These are phyloP conservation scores for Polydrusus cervinus DNA, from an alignment of 2,888 invertebrate genomes.

Conservation along the genomic window DNA sequence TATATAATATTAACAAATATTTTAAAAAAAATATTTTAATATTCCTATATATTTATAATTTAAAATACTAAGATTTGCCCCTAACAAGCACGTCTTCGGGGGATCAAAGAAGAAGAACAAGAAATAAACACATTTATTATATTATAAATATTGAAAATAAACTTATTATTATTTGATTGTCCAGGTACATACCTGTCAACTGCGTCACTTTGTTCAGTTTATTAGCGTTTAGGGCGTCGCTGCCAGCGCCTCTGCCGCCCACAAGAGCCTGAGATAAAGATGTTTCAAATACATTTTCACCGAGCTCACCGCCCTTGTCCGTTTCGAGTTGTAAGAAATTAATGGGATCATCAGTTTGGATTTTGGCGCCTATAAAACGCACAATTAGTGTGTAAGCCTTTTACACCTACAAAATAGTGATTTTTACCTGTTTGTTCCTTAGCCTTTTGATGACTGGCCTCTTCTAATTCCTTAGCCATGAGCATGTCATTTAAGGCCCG, in stretches of 20 bases:
- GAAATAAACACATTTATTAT: too few species aligned
- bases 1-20: too few species aligned
- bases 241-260: slow-evolving; percentile 71
- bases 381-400: too few species aligned
- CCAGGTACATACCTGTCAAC: slow-evolving; percentile 79
- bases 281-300: slow-evolving; percentile 93
- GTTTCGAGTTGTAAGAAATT: slow-evolving; percentile 84
- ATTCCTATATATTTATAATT: too few species aligned
- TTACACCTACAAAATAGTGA: too few species aligned
- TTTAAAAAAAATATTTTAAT: too few species aligned
- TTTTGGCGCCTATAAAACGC: slow-evolving; percentile 67
- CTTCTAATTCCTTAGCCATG: slow-evolving; percentile 83
- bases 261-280: slow-evolving; percentile 93
- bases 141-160: too few species aligned
- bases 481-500: slow-evolving; percentile 89
- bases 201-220: slow-evolving; percentile 88
- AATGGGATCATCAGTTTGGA: slow-evolving; percentile 92
- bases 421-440: slow-evolving; percentile 81
- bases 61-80: too few species aligned
- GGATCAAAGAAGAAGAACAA: too few species aligned
- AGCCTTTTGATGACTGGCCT: slow-evolving; percentile 76
- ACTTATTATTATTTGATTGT: too few species aligned
- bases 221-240: slow-evolving; percentile 71
- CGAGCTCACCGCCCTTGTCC: slow-evolving; percentile 73
- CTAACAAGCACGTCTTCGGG: too few species aligned